Base-by-base conservation (phyloP, 2,113 vertebrate species). In the Hippocampus guttulatus region DNA sequence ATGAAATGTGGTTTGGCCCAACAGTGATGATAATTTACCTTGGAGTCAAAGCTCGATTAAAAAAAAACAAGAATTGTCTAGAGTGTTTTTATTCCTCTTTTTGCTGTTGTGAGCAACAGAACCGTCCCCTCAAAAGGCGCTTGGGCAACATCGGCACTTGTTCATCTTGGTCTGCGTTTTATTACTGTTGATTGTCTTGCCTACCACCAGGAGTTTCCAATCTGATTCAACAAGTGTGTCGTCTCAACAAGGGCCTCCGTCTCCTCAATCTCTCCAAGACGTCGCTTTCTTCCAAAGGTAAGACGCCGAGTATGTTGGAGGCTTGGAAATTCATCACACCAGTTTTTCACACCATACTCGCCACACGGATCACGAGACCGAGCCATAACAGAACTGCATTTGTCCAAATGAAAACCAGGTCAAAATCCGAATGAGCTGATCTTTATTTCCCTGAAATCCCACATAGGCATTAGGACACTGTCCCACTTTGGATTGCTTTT, bases 181-280 rank as follows among this genome's bases (percentile, higher is more conserved):
- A 20, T 30, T 8, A 30, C 7, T 27, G 2, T 33, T 33, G 27
- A 30, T 33, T 61, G 58, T 20, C 0, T 69, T 18, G 49, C 5
- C 47, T 75, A 43, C 21, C 25, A 30, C 68, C 81, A 94, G 95
- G 95, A 60, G 93, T 95, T 65, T 91, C 93, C 75, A 94, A 93
- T 76, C 91, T 96, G 69, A 95, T 95, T 78, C 94, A 95, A 88
- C 94, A 95, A 81, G 92, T 96, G 49, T 94, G 94, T 70, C 94
- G 93, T 69, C 94, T 95, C 76, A 94, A 93, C 68, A 94, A 94
- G 61, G 95, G 95, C 45, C 91, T 96, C 68, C 93, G 92, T 75
- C 93, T 93, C 75, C 92, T 96, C 54, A 95, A 94, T 85, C 93
- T 96, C 81, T 93, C 94, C 83, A 95, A 94, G 91, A 95, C 94